Conservation (phyloP, 1,140 invertebrate species). For the Camponotus vicinus region DNA sequence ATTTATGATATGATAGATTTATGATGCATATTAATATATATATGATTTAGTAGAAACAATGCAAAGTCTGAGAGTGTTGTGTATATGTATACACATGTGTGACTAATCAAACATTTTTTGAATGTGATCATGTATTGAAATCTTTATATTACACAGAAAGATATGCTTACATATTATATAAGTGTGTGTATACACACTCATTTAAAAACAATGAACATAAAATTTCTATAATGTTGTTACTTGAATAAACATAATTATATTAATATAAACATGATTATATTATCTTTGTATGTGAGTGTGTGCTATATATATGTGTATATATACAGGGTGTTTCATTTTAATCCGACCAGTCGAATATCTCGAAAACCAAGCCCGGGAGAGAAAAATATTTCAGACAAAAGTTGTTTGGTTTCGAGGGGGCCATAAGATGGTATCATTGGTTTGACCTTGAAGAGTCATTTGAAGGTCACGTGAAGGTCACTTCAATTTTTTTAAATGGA, state of each 20-base stretch:
- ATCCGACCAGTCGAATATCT: too few species aligned
- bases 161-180: slow-evolving; percentile 66
- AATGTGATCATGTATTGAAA: slow-evolving; percentile 31
- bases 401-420: too few species aligned
- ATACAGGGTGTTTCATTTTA: too few species aligned
- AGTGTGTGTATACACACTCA: slow-evolving; percentile 59
- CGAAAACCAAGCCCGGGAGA: too few species aligned
- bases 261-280: slow-evolving; percentile 76
- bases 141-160: slow-evolving; percentile 55
- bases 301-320: background rate
- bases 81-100: slow-evolving; percentile 18
- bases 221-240: slow-evolving; percentile 79
- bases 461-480: too few species aligned
- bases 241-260: slow-evolving; percentile 78
- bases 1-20: background rate
- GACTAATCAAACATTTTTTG: slow-evolving; percentile 46
- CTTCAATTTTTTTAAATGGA: too few species aligned
- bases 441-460: too few species aligned
- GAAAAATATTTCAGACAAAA: too few species aligned
- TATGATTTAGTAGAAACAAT: slow-evolving; percentile 52
- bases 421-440: too few species aligned
- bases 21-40: slow-evolving; percentile 1
- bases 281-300: slow-evolving; percentile 21
- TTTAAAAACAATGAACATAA: slow-evolving; percentile 72
- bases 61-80: too few species aligned